phyloP scores from a whole-genome alignment of 2,113 vertebrate genomes.

The Pimephales promelas region DNA sequence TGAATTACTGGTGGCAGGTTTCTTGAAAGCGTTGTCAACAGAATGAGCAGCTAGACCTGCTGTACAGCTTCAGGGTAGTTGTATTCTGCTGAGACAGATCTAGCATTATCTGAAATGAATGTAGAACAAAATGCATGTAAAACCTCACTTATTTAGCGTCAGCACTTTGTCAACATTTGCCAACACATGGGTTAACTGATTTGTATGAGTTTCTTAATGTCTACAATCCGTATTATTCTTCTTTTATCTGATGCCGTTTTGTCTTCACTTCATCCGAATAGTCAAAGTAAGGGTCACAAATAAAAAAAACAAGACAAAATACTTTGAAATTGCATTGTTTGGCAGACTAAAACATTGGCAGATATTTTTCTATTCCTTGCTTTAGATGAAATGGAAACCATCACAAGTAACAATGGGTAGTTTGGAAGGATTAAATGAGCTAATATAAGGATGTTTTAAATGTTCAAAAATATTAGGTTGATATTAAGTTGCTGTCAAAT shows the following conservation, averaged over 20 bases:
- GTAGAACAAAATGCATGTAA: constrained; percentile 48
- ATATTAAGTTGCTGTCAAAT: no score
- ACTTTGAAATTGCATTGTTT: neutral
- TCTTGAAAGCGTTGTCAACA: constrained; percentile 65
- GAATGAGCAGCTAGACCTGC: constrained; percentile 57
- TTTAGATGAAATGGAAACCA: neutral
- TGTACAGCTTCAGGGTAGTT: constrained; percentile 56
- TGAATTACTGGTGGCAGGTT: constrained; percentile 62
- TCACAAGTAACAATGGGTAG: neutral
- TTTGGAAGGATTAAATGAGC: neutral
- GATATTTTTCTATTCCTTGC: neutral
- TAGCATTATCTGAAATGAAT: constrained; percentile 48
- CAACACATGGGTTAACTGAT: constrained; percentile 36
- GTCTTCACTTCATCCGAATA: neutral
- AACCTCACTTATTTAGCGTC: constrained; percentile 54
- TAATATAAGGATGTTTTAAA: no score
- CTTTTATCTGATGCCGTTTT: neutral
- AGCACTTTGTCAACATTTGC: constrained; percentile 47
- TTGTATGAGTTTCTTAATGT: constrained; percentile 35
- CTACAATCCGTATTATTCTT: constrained; percentile 4
- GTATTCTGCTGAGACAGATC: constrained; percentile 60
- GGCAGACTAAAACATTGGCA: neutral
- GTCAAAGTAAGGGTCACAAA: neutral
- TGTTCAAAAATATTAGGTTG: no score
- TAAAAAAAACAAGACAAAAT: neutral